Conservation (phyloP, 2,888 invertebrate species). For the Octonoba sinensis region DNA sequence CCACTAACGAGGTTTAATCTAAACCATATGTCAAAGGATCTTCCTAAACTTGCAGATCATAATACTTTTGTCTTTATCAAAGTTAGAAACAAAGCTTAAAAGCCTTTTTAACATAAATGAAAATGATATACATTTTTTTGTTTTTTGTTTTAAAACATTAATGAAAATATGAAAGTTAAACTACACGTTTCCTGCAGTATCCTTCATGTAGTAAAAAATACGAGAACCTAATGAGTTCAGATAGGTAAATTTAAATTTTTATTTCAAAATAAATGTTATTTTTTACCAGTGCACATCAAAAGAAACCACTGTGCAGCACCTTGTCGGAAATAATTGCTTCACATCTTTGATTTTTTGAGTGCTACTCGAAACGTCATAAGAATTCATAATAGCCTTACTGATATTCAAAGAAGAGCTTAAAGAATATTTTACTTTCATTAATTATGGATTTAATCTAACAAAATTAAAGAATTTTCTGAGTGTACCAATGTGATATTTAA, state of each 20-base stretch:
- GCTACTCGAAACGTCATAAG: not conserved
- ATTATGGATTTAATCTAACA: constrained; percentile 2
- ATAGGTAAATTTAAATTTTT: not conserved
- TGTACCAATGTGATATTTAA: not conserved
- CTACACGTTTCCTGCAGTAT: not conserved
- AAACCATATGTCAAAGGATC: too few species aligned
- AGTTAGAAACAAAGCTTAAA: too few species aligned
- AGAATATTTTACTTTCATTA: constrained; percentile 10
- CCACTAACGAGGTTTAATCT: too few species aligned
- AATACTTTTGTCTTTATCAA: too few species aligned
- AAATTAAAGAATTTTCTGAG: constrained; percentile 3
- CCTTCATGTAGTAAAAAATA: not conserved
- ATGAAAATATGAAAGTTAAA: too few species aligned
- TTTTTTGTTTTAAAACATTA: too few species aligned
- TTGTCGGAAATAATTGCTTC: constrained; percentile 1
- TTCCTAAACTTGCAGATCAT: too few species aligned
- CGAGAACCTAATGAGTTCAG: not conserved
- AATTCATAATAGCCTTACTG: not conserved
- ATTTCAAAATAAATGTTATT: not conserved
- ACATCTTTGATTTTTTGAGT: not conserved
- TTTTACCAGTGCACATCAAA: not conserved
- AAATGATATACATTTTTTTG: too few species aligned
- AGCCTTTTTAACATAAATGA: too few species aligned
- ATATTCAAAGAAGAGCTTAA: not conserved
- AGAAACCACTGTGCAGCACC: not conserved